Evolutionary conservation across 23 tunicate genomes (phyloP).

Genomic region (Halocynthia aurantium): DNA sequence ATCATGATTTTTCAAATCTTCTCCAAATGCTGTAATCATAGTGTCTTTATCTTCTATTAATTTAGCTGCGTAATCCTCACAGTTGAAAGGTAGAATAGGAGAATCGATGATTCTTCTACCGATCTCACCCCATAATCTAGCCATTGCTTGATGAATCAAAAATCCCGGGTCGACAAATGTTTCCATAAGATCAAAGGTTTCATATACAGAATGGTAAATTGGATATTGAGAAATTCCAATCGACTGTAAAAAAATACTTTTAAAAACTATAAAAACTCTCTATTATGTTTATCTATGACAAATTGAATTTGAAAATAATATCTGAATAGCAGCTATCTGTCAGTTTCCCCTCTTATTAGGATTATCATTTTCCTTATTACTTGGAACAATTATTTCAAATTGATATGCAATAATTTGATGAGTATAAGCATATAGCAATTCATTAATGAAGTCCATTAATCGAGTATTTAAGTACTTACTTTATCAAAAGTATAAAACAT

Average conservation of each 20-base stretch:
- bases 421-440: no score
- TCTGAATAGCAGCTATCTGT: no score
- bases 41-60: slow-evolving; percentile 19
- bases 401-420: no score
- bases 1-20: slow-evolving; percentile 27
- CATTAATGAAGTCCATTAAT: no score
- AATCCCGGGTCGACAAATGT: slow-evolving; percentile 52
- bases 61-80: slow-evolving; percentile 9
- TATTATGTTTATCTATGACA: no score
- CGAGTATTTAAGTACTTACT: no score
- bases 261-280: not conserved
- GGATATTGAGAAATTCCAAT: slow-evolving; percentile 26
- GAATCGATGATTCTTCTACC: slow-evolving; percentile 32
- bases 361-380: no score
- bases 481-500: slow-evolving; percentile 13
- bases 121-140: slow-evolving; percentile 22
- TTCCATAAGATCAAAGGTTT: slow-evolving; percentile 37
- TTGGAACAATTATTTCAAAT: no score
- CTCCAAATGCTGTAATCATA: slow-evolving; percentile 23
- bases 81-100: slow-evolving; percentile 30
- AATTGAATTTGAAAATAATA: no score
- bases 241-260: slow-evolving; percentile 28
- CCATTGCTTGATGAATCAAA: slow-evolving; percentile 22
- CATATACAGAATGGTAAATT: slow-evolving; percentile 63
- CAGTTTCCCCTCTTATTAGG: no score